These are phyloP conservation scores for Drosophila falleni DNA, from an alignment of 2,888 invertebrate genomes.

Conservation along the genomic window DNA sequence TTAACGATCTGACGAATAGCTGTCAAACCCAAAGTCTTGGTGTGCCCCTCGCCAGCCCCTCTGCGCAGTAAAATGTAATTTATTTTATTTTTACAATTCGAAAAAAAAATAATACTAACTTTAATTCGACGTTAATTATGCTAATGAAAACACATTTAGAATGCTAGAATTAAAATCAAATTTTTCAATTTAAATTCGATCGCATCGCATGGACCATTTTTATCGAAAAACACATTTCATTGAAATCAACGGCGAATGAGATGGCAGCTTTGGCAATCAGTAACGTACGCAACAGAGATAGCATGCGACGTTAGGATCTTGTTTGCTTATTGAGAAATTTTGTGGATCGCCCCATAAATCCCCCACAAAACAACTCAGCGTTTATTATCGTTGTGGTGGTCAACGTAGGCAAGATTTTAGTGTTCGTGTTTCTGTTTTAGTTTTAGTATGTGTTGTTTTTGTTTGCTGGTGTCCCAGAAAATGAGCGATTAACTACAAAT, in stretches of 20 bases:
- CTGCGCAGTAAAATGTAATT: conserved; percentile 67
- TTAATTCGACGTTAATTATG: conserved; percentile 82
- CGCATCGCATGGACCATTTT: conserved; percentile 83
- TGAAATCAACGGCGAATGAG: conserved; percentile 61
- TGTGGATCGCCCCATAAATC: conserved; percentile 50
- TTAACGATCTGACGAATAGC: conserved; percentile 76
- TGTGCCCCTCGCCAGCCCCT: conserved; percentile 36
- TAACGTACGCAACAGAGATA: conserved; percentile 15
- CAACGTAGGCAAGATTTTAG: conserved; percentile 54
- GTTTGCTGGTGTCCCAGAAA: conserved; percentile 50
- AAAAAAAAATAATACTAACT: conserved; percentile 52
- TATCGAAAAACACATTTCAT: conserved; percentile 83
- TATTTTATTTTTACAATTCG: conserved; percentile 69
- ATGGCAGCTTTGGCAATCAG: conserved; percentile 1
- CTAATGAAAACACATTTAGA: conserved; percentile 84
- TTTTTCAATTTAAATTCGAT: conserved; percentile 83
- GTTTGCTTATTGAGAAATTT: conserved; percentile 76
- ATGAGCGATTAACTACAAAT: conserved; percentile 69
- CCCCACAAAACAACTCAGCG: conserved; percentile 31
- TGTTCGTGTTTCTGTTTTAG: conserved; percentile 26
- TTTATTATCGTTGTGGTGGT: conserved; percentile 53
- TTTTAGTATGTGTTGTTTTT: conserved; percentile 5
- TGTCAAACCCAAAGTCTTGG: conserved; percentile 50
- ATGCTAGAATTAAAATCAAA: conserved; percentile 81
- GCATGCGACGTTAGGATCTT: conserved; percentile 40